These are phyloP conservation scores for Vulpes lagopus DNA, from an alignment of 2,113 vertebrate species.

Conservation along the genomic window DNA sequence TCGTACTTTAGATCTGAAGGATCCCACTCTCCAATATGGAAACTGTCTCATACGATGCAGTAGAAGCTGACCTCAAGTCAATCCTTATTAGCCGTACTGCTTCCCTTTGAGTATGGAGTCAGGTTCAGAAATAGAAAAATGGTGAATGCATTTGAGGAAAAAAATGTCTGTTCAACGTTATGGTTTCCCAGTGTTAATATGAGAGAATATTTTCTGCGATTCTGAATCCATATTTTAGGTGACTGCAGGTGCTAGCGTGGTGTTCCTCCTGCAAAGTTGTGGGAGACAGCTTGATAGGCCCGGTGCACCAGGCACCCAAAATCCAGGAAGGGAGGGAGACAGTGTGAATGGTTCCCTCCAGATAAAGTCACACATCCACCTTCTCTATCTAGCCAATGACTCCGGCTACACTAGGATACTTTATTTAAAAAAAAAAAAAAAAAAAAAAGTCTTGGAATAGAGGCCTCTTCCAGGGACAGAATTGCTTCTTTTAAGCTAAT, in stretches of 20 bases:
- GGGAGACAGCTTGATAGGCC: neutral
- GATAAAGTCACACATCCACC: neutral
- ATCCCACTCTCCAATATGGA: neutral
- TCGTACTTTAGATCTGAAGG: neutral
- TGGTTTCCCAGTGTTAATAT: neutral
- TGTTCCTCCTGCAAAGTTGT: neutral
- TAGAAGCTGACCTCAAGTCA: neutral
- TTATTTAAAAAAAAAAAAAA: neutral
- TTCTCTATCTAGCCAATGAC: neutral
- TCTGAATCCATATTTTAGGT: neutral
- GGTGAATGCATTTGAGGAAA: neutral
- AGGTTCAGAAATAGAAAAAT: neutral
- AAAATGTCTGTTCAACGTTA: neutral
- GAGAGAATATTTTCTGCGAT: neutral
- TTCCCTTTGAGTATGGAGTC: neutral
- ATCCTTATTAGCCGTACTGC: neutral
- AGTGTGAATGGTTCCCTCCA: neutral
- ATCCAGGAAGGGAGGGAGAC: neutral
- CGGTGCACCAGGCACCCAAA: too few species aligned
- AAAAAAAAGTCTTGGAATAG: neutral
- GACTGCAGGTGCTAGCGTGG: neutral
- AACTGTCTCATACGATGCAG: neutral
- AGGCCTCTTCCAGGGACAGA: neutral
- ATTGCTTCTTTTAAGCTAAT: neutral
- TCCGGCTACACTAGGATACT: neutral